Evolutionary conservation across 2,113 vertebrate species (phyloP).

Genomic region (Cairina moschata): DNA sequence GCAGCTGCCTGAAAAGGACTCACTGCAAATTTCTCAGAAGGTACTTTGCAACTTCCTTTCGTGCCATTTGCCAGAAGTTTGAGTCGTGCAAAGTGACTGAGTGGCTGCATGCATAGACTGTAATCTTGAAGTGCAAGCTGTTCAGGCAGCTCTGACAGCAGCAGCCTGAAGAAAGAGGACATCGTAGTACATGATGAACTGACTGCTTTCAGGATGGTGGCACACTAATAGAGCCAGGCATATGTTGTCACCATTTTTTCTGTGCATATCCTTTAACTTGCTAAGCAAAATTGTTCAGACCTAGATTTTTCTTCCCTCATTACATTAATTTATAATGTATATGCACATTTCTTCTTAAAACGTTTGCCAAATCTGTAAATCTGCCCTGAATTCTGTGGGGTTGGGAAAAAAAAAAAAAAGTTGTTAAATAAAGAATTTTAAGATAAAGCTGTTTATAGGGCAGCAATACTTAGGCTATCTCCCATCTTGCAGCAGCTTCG

Average conservation of each 20-base stretch:
- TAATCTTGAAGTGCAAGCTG: not conserved
- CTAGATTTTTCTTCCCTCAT: not conserved
- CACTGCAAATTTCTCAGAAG: not conserved
- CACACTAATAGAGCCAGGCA: not conserved
- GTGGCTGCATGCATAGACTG: not conserved
- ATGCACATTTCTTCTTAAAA: not conserved
- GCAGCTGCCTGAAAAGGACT: not conserved
- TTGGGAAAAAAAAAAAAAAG: not conserved
- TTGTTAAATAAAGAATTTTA: not conserved
- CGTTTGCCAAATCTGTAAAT: not conserved
- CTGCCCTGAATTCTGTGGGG: not conserved
- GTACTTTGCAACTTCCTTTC: not conserved
- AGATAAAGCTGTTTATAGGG: not conserved
- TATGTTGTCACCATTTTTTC: not conserved
- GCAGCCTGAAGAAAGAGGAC: not conserved
- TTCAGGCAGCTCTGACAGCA: conserved; percentile 14
- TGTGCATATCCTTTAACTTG: not conserved
- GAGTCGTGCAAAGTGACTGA: not conserved
- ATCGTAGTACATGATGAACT: not conserved
- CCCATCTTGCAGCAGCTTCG: not conserved
- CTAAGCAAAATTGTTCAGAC: not conserved
- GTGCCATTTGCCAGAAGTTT: not conserved
- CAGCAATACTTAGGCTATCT: not conserved
- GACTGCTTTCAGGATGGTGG: not conserved
- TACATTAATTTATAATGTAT: not conserved